phyloP scores from a whole-genome alignment of 2,797 vertebrate genomes.

The Apogon talboti region DNA sequence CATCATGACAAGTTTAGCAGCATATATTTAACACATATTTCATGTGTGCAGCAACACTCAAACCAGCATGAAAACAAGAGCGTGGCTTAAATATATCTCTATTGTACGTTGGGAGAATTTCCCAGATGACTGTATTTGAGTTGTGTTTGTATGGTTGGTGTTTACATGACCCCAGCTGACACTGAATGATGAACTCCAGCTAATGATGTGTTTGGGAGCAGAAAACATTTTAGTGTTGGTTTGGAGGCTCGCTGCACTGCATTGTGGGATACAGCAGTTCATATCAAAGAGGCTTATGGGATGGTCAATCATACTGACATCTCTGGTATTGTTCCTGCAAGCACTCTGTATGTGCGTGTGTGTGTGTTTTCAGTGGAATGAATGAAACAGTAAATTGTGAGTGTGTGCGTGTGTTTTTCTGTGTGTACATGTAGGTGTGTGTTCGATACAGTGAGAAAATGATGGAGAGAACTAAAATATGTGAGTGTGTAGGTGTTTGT shows the following conservation, averaged over 20 bases:
- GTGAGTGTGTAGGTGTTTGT: conserved; percentile 2
- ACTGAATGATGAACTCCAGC: neutral
- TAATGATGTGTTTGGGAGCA: neutral
- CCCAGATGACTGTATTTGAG: too few species aligned
- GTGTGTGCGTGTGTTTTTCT: conserved; percentile 18
- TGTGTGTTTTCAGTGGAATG: neutral
- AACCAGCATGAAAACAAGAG: too few species aligned
- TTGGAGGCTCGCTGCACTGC: conserved; percentile 12
- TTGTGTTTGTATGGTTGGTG: neutral
- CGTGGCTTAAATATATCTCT: too few species aligned
- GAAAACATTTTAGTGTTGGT: conserved; percentile 23
- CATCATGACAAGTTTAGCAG: too few species aligned
- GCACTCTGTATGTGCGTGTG: conserved; percentile 1
- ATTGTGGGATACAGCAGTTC: conserved; percentile 46
- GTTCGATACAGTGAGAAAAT: conserved; percentile 3
- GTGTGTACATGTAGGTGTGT: conserved; percentile 1
- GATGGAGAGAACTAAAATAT: conserved; percentile 7
- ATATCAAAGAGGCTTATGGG: conserved; percentile 51
- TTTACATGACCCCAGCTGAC: neutral
- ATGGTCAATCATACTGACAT: conserved; percentile 67
- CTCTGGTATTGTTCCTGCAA: conserved; percentile 32
- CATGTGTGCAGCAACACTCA: too few species aligned
- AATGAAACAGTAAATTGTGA: neutral
- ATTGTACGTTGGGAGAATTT: too few species aligned
- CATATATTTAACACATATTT: too few species aligned